Evolutionary conservation across 1,140 invertebrate species (phyloP).

Genomic region (Parasteatoda tepidariorum): DNA sequence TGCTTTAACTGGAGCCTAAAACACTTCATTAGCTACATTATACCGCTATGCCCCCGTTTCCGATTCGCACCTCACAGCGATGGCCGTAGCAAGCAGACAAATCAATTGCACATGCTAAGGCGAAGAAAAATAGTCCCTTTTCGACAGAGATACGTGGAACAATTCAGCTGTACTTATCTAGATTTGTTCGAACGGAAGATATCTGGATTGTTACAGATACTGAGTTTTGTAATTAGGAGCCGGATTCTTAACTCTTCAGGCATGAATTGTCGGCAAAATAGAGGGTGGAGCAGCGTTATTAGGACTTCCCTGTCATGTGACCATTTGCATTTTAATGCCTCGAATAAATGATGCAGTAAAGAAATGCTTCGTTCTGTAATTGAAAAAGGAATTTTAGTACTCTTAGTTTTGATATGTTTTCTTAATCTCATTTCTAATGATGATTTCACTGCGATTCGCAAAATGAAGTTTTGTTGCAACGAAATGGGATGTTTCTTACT

Average conservation of each 20-base stretch:
- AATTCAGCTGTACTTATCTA: not conserved
- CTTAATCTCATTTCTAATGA: too few relatives aligned
- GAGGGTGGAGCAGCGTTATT: not conserved
- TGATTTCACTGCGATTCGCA: too few relatives aligned
- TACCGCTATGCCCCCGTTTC: not conserved
- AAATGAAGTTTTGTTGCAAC: too few relatives aligned
- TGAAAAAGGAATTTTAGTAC: too few relatives aligned
- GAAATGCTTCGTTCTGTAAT: too few relatives aligned
- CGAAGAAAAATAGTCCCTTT: conserved; percentile 30
- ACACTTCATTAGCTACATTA: conserved; percentile 58
- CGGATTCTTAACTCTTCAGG: conserved; percentile 44
- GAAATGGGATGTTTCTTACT: too few relatives aligned
- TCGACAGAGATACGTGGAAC: not conserved
- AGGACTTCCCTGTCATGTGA: not conserved
- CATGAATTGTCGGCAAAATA: conserved; percentile 21
- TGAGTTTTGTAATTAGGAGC: conserved; percentile 53
- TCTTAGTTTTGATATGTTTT: too few relatives aligned
- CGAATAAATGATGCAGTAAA: not conserved
- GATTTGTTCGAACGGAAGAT: conserved; percentile 32
- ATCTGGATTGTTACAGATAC: conserved; percentile 50
- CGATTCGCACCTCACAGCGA: not conserved
- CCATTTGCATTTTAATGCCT: not conserved
- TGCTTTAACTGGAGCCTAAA: conserved; percentile 25
- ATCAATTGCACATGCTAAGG: conserved; percentile 33
- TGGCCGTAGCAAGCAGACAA: too few relatives aligned